Evolutionary conservation across 2,888 invertebrate genomes (phyloP), one percentile per base, ranked within the genome.

Genomic region (Drosophila neotestacea): DNA sequence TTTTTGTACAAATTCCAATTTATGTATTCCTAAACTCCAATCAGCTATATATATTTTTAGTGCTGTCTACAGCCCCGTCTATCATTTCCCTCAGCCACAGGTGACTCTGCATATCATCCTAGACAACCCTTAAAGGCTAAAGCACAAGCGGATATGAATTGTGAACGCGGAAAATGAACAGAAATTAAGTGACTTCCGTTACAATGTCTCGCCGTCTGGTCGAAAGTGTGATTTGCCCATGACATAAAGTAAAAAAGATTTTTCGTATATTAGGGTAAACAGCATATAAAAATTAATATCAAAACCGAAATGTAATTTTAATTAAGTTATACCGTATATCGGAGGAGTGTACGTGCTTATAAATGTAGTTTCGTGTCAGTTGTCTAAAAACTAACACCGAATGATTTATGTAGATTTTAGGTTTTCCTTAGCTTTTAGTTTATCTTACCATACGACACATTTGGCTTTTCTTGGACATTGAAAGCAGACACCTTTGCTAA

Each of bases 121-220:
- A 13, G 61, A 64, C 69, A 78, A 68, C 75, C 70, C 70, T 61
- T 70, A 42, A 72, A 70, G 58, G 55, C 59, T 39, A 70, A 66
- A 77, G 70, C 69, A 47, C 64, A 51, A 77, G 64, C 90, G 90
- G 90, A 90, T 90, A 90, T 90, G 87, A 90, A 81, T 89, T 90
- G 88, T 87, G 79, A 90, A 79, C 82, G 86, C 79, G 79, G 81
- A 88, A 88, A 91, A 89, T 81, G 86, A 82, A 90, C 82, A 77
- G 81, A 91, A 91, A 91, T 92, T 91, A 91, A 91, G 88, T 87
- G 85, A 92, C 91, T 91, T 92, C 92, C 91, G 92, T 87, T 90
- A 83, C 84, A 89, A 81, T 68, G 91, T 91, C 91, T 91, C 90
- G 91, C 91, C 91, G 91, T 91, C 91, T 91, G 90, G 90, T 51